phyloP scores from a whole-genome alignment of 2,888 invertebrate genomes.

The Prionchulus punctatus region DNA sequence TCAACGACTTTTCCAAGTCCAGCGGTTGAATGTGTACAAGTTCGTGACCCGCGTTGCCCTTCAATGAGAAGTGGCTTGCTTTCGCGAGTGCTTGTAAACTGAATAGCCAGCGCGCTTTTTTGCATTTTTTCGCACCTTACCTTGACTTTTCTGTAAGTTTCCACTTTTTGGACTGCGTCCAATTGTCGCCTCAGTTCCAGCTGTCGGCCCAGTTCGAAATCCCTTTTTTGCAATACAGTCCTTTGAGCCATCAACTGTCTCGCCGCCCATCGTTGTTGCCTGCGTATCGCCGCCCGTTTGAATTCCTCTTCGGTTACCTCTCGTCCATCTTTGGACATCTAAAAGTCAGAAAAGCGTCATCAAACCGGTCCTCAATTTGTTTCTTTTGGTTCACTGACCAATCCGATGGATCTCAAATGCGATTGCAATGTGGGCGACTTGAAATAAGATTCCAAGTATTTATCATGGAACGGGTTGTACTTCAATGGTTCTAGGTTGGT shows the following conservation, averaged over 20 bases:
- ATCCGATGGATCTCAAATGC: neutral
- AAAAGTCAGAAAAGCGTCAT: too few relatives aligned
- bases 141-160: constrained; percentile 3
- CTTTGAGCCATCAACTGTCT: neutral
- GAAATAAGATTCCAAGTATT: neutral
- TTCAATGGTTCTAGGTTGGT: too few relatives aligned
- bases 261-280: neutral
- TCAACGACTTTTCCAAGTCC: neutral
- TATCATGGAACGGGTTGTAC: neutral
- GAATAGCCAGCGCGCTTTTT: too few relatives aligned
- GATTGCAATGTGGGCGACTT: neutral
- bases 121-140: too few relatives aligned
- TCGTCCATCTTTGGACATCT: constrained; percentile 1
- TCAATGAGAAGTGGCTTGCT: too few relatives aligned
- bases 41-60: too few relatives aligned
- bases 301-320: neutral
- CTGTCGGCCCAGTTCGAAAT: constrained; percentile 9
- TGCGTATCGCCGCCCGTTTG: neutral
- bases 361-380: neutral
- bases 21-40: neutral
- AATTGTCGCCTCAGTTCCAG: constrained; percentile 11
- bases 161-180: constrained; percentile 6
- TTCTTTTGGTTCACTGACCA: neutral
- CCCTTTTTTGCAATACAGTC: neutral
- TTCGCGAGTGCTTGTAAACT: too few relatives aligned